These are phyloP conservation scores for Drosophila kanapiae DNA, from an alignment of 1,140 invertebrate genomes.

Conservation along the genomic window DNA sequence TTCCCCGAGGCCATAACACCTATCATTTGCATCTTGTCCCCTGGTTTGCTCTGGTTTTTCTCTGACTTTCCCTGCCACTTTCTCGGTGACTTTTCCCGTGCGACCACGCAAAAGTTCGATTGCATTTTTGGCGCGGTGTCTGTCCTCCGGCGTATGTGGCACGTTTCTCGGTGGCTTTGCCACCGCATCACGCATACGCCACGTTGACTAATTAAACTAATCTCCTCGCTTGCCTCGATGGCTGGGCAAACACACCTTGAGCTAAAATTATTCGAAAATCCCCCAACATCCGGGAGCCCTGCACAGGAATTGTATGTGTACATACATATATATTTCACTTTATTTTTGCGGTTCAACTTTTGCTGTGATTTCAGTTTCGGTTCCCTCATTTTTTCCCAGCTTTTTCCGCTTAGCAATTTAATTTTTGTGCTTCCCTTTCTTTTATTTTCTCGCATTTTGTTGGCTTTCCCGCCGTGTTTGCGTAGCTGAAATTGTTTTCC, in stretches of 20 bases:
- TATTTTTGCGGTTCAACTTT: constrained; percentile 41
- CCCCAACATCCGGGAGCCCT: constrained; percentile 22
- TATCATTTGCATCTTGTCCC: constrained; percentile 40
- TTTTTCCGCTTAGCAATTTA: constrained; percentile 65
- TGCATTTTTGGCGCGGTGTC: constrained; percentile 41
- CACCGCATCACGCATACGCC: constrained; percentile 61
- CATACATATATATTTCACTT: constrained; percentile 29
- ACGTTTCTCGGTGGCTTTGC: constrained; percentile 39
- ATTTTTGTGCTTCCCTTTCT: constrained; percentile 67
- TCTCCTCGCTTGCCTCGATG: constrained; percentile 44
- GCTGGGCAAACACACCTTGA: constrained; percentile 49
- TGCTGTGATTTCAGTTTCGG: constrained; percentile 47
- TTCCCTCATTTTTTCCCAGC: constrained; percentile 22
- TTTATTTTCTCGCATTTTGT: constrained; percentile 21
- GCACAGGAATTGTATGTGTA: constrained; percentile 1
- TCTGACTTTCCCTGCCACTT: not conserved
- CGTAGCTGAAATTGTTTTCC: constrained; percentile 79
- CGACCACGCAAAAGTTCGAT: constrained; percentile 55
- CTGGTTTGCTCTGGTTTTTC: constrained; percentile 8
- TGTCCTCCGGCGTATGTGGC: constrained; percentile 17
- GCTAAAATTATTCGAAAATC: constrained; percentile 49
- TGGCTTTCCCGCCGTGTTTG: constrained; percentile 61
- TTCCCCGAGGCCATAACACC: constrained; percentile 31
- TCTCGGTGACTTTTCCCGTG: constrained; percentile 19
- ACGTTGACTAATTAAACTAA: constrained; percentile 74